Evolutionary conservation across 1,140 invertebrate species (phyloP), one percentile per base, ranked within the genome.

Genomic region (Cyphomyrmex costatus): DNA sequence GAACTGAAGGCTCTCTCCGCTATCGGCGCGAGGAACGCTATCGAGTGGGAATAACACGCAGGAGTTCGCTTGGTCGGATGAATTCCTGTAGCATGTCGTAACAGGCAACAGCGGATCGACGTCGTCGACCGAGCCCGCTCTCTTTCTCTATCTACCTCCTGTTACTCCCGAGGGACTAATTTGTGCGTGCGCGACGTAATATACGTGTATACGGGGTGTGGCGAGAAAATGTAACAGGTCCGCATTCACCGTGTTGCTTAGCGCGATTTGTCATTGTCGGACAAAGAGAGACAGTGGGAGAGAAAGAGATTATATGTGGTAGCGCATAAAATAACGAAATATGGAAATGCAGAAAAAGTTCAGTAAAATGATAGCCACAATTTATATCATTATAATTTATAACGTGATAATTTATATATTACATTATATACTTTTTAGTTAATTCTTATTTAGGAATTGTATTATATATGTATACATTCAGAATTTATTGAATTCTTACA

Each of bases 101-200:
- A 82, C 79, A 82, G 65, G 65, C 65, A 80, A 30, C 74, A 56
- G 30, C n/a, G 65, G 21, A 71, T 71, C 66, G 79, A 82, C 79
- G 66, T 82, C 51, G 42, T 82, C 66, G 53, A 71, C 79, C 66
- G 24, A 58, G 65, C 24, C 30, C 74, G 1, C 24, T n/a, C 10
- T 58, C 51, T 27, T 14, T 46, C 21, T 56, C 36, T 61, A 6
- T 19, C 24, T 33, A 6, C 12, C 42, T 53, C 24, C 6, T 12
- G 30, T 33, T 79, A 53, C 49, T 80, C 77, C 77, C 49, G 63
- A 68, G 77, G 46, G 77, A 80, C 46, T 80, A 80, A 80, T 68
- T 70, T 80, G 77, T 80, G 65, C 77, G 77, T 80, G 77, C 77
- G 63, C 63, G 46, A 80, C 61, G 30, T 80, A 80, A 80, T 80